Conservation (phyloP, 2,113 vertebrate species). For the Fukomys damarensis region DNA sequence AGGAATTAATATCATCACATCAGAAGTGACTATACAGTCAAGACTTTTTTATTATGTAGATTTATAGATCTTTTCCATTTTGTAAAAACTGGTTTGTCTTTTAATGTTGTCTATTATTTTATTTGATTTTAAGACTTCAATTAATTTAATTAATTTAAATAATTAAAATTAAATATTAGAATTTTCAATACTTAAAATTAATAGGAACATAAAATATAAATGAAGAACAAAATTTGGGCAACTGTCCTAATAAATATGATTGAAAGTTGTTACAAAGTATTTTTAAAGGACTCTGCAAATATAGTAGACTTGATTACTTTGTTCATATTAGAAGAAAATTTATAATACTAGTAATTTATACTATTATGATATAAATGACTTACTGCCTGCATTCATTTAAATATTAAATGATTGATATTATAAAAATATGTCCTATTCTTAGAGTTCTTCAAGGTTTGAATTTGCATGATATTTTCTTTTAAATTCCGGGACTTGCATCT, state of each 20-base stretch:
- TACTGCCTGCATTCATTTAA: neutral
- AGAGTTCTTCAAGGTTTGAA: neutral
- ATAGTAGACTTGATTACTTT: neutral
- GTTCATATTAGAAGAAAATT: neutral
- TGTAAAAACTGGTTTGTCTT: neutral
- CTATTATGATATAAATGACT: neutral
- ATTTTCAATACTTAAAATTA: neutral
- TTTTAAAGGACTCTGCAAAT: neutral
- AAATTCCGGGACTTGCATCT: neutral
- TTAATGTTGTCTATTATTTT: neutral
- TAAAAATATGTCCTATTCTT: neutral
- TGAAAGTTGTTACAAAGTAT: neutral
- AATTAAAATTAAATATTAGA: neutral
- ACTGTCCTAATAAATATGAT: neutral
- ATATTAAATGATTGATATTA: neutral
- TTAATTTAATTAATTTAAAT: neutral
- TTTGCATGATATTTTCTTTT: neutral
- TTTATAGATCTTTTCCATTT: neutral
- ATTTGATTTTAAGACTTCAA: neutral
- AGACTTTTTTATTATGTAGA: neutral
- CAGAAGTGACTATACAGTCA: neutral
- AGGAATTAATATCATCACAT: neutral
- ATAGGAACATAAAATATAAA: neutral
- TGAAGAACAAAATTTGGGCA: neutral
- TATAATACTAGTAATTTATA: neutral